Percentiles rank a stretch among this genome's conserved stretches.
These are phyloP conservation scores for Zenarchopterus dispar DNA, from an alignment of 2,797 vertebrate genomes.

Conservation along the genomic window DNA sequence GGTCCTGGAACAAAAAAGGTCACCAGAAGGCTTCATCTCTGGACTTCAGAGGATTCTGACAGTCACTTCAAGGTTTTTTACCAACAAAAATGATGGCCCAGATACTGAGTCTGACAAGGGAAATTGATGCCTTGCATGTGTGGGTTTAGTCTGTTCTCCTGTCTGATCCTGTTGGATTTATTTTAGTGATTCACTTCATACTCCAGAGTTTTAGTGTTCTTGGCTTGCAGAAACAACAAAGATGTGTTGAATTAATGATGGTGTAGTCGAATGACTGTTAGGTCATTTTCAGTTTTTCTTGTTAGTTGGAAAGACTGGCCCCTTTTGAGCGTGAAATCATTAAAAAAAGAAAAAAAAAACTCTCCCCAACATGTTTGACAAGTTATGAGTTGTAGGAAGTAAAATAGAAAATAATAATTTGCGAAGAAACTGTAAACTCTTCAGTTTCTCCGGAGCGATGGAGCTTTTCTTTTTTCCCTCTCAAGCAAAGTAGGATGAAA, in stretches of 20 bases:
- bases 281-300: background rate
- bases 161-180: background rate
- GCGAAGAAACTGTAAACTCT: background rate
- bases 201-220: no score
- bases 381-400: no score
- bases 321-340: background rate
- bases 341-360: no score
- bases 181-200: background rate
- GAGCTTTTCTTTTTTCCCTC: background rate
- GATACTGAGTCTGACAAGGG: background rate
- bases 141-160: background rate
- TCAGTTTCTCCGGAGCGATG: background rate
- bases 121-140: background rate
- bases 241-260: background rate
- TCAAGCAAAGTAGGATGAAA: background rate
- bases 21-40: slow-evolving; percentile 29
- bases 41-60: slow-evolving; percentile 1
- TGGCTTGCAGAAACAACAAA: background rate
- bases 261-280: background rate
- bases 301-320: background rate
- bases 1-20: slow-evolving; percentile 44
- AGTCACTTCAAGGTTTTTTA: slow-evolving; percentile 14
- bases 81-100: background rate
- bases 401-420: background rate
- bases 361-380: no score